Conservation (phyloP, 1,140 invertebrate genomes). For the Atta colombica region DNA sequence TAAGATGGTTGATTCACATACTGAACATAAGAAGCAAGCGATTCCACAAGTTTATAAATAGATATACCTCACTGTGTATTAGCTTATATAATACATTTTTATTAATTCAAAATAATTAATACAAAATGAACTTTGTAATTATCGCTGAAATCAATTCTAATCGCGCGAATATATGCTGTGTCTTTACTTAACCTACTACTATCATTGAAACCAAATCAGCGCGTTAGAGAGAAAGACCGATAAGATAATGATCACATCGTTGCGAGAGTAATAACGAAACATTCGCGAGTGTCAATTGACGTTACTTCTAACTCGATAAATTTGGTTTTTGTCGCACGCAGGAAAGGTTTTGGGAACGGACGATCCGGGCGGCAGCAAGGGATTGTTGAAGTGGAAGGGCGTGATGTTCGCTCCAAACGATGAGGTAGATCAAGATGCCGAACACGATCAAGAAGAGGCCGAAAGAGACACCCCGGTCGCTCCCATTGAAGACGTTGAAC, state of each 20-base stretch:
- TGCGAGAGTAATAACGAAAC: conserved; percentile 14
- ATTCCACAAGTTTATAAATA: background rate
- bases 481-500: conserved; percentile 76
- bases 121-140: background rate
- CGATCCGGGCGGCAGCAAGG: conserved; percentile 85
- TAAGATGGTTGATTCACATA: background rate
- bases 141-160: background rate
- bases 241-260: conserved; percentile 8
- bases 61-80: background rate
- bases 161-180: background rate
- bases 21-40: background rate
- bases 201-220: conserved; percentile 9
- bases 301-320: conserved; percentile 27
- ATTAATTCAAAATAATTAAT: background rate
- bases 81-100: background rate
- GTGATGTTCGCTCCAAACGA: conserved; percentile 91
- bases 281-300: conserved; percentile 11
- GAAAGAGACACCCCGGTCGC: conserved; percentile 69
- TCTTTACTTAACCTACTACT: background rate
- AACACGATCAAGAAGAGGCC: conserved; percentile 61
- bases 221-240: conserved; percentile 31
- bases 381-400: conserved; percentile 92
- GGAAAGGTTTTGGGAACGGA: conserved; percentile 81
- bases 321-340: conserved; percentile 55
- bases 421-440: conserved; percentile 78